These are phyloP conservation scores for Nymphalis io DNA, from an alignment of 1,140 invertebrate species.

Conservation along the genomic window DNA sequence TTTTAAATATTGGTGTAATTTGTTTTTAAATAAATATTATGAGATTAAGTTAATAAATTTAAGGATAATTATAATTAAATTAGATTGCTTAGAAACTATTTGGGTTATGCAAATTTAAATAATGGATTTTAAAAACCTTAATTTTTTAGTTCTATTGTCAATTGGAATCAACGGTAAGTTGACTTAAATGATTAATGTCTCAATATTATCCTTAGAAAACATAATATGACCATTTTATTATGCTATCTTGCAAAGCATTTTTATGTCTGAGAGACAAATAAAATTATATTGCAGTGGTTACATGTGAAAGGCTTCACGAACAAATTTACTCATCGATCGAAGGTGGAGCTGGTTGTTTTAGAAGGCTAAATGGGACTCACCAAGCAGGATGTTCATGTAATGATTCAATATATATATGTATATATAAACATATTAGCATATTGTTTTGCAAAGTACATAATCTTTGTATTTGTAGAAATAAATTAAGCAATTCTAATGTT, in stretches of 20 bases:
- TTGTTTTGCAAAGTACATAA: too few relatives aligned
- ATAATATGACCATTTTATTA: not conserved
- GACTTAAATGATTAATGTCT: too few relatives aligned
- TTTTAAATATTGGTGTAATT: too few relatives aligned
- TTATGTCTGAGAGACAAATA: not conserved
- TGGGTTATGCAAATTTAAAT: not conserved
- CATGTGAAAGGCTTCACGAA: slow-evolving; percentile 84
- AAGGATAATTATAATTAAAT: not conserved
- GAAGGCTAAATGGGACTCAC: slow-evolving; percentile 94
- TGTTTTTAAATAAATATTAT: not conserved
- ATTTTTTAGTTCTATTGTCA: slow-evolving; percentile 3
- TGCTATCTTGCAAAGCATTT: not conserved
- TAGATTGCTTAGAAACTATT: not conserved
- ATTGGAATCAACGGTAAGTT: slow-evolving; percentile 9
- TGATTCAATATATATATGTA: too few relatives aligned
- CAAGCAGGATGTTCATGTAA: slow-evolving; percentile 95
- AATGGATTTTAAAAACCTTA: not conserved
- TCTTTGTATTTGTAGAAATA: too few relatives aligned
- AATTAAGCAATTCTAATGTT: too few relatives aligned
- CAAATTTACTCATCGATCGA: slow-evolving; percentile 91
- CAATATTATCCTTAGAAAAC: too few relatives aligned
- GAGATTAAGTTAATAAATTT: not conserved
- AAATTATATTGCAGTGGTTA: slow-evolving; percentile 10
- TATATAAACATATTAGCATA: too few relatives aligned
- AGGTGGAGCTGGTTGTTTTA: slow-evolving; percentile 89